Evolutionary conservation across 2,888 invertebrate genomes (phyloP).

Genomic region (Erynnis tages): DNA sequence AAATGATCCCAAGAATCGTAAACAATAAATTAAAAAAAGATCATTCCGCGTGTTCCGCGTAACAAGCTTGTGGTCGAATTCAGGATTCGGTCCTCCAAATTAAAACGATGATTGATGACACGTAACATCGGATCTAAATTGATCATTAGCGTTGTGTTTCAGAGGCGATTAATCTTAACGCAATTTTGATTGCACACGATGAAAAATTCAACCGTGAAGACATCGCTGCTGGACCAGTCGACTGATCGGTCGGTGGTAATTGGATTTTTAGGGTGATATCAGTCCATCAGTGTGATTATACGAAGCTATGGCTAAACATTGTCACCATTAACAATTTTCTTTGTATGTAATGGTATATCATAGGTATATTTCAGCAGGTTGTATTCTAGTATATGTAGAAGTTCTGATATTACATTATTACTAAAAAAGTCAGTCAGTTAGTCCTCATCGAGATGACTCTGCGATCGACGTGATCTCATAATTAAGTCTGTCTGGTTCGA

Average conservation of each 20-base stretch:
- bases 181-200: constrained; percentile 23
- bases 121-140: constrained; percentile 23
- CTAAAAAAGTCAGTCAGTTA: too few species aligned
- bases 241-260: constrained; percentile 4
- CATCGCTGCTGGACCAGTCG: constrained; percentile 4
- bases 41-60: constrained; percentile 5
- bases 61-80: constrained; percentile 13
- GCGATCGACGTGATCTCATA: too few species aligned
- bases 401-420: too few species aligned
- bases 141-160: constrained; percentile 26
- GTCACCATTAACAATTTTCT: too few species aligned
- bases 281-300: not conserved
- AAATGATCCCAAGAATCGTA: not conserved
- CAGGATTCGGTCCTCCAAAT: constrained; percentile 25
- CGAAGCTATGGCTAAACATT: too few species aligned
- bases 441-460: too few species aligned
- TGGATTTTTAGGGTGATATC: constrained; percentile 14
- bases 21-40: constrained; percentile 4
- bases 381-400: too few species aligned
- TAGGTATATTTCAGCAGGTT: too few species aligned
- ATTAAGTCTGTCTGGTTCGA: too few species aligned
- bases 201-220: constrained; percentile 27
- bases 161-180: constrained; percentile 27
- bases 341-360: too few species aligned
- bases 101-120: constrained; percentile 28